Evolutionary conservation across 2,797 vertebrate genomes (phyloP).

Genomic region (Gobio occitaniae): DNA sequence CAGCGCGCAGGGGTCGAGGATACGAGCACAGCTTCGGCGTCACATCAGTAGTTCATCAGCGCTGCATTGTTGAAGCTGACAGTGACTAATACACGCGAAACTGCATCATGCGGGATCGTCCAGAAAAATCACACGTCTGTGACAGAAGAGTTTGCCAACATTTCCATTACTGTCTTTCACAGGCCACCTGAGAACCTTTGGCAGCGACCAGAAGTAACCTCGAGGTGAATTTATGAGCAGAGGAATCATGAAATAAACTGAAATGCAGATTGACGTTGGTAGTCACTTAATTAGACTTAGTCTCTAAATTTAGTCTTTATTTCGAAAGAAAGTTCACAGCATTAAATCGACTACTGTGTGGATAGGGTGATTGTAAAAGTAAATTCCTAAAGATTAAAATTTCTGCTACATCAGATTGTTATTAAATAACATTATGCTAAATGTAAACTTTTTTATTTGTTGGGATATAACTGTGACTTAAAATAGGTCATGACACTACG

Average conservation of each 20-base stretch:
- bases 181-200: slow-evolving; percentile 1
- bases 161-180: slow-evolving; percentile 26
- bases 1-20: not conserved
- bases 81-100: slow-evolving; percentile 53
- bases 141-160: slow-evolving; percentile 48
- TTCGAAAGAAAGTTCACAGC: no score
- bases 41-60: slow-evolving; percentile 49
- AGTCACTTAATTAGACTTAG: not conserved
- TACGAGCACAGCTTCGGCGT: not conserved
- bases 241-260: not conserved
- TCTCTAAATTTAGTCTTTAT: not conserved
- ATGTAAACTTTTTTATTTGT: not conserved
- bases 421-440: not conserved
- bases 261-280: not conserved
- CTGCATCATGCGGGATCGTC: slow-evolving; percentile 15
- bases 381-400: not conserved
- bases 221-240: slow-evolving; percentile 3
- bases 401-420: not conserved
- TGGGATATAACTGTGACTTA: not conserved
- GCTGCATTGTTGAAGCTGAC: slow-evolving; percentile 55
- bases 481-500: not conserved
- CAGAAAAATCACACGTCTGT: slow-evolving; percentile 33
- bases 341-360: not conserved
- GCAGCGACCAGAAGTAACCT: slow-evolving; percentile 15
- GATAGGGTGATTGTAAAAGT: not conserved